These are phyloP conservation scores for Rhinogobius similis DNA, from an alignment of 2,113 vertebrate species.

Conservation along the genomic window DNA sequence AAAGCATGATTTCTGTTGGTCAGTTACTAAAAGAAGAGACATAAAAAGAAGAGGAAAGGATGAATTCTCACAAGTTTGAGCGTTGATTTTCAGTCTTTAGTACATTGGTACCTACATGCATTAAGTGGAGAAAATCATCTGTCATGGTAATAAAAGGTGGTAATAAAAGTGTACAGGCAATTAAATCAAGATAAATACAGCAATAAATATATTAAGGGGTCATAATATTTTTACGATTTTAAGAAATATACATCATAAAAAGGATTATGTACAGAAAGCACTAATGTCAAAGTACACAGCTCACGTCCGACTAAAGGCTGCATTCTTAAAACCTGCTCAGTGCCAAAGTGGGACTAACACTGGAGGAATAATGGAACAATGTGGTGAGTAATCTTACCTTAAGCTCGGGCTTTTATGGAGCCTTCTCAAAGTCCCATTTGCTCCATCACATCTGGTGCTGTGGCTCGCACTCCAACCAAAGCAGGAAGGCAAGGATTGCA, in stretches of 20 bases:
- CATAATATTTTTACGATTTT: too few relatives aligned
- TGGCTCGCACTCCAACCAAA: neutral
- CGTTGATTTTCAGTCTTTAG: neutral
- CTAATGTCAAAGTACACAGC: neutral
- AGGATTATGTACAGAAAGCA: neutral
- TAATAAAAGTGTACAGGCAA: too few relatives aligned
- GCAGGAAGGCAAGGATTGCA: slow-evolving; percentile 28
- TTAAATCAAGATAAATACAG: too few relatives aligned
- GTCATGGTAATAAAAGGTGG: too few relatives aligned
- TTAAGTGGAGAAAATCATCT: neutral
- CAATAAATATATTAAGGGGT: too few relatives aligned
- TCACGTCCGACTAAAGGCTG: slow-evolving; percentile 2
- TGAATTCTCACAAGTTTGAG: too few relatives aligned
- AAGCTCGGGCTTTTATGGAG: slow-evolving; percentile 23
- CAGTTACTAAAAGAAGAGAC: too few relatives aligned
- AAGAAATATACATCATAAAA: too few relatives aligned
- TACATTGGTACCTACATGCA: neutral
- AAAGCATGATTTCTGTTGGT: too few relatives aligned
- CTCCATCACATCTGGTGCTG: slow-evolving; percentile 26
- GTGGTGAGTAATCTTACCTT: slow-evolving; percentile 45
- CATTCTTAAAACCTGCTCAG: slow-evolving; percentile 8
- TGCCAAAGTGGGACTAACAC: neutral
- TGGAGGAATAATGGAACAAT: slow-evolving; percentile 25
- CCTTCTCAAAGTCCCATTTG: slow-evolving; percentile 25
- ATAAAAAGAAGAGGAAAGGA: too few relatives aligned